phyloP scores from a whole-genome alignment of 2,888 invertebrate species.

The Ophonus ardosiacus region DNA sequence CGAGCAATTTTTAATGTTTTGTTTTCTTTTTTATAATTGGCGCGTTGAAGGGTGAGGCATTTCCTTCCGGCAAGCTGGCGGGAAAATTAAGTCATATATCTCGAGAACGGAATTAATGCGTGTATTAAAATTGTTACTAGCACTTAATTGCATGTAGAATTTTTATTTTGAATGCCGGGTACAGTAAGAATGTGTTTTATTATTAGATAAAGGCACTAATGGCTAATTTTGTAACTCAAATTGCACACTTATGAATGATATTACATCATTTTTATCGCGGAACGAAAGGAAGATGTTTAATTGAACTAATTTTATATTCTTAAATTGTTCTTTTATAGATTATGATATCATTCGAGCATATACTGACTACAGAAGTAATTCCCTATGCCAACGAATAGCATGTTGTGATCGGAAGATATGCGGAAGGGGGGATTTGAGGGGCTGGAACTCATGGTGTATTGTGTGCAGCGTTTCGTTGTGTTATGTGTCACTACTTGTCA shows the following conservation, averaged over 20 bases:
- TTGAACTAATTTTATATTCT: not conserved
- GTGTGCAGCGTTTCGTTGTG: too few relatives aligned
- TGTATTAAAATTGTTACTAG: slow-evolving; percentile 37
- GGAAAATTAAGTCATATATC: slow-evolving; percentile 50
- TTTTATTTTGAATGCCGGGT: slow-evolving; percentile 26
- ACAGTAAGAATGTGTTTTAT: slow-evolving; percentile 24
- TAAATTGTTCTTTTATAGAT: not conserved
- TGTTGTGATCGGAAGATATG: too few relatives aligned
- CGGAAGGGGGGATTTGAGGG: too few relatives aligned
- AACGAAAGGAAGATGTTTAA: not conserved
- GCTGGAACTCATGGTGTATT: too few relatives aligned
- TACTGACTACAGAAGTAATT: too few relatives aligned
- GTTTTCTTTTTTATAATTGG: slow-evolving; percentile 58
- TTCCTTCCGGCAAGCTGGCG: slow-evolving; percentile 40
- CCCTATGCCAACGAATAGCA: too few relatives aligned
- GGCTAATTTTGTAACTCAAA: slow-evolving; percentile 9
- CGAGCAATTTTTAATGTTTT: slow-evolving; percentile 56
- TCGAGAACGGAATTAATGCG: slow-evolving; percentile 24
- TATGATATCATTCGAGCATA: not conserved
- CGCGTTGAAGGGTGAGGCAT: slow-evolving; percentile 37
- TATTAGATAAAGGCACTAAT: not conserved
- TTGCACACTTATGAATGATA: not conserved
- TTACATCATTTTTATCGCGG: not conserved
- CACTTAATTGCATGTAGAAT: slow-evolving; percentile 18
- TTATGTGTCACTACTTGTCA: too few relatives aligned